phyloP scores from a whole-genome alignment of 2,113 vertebrate genomes.

The Rhinolophus sinicus region DNA sequence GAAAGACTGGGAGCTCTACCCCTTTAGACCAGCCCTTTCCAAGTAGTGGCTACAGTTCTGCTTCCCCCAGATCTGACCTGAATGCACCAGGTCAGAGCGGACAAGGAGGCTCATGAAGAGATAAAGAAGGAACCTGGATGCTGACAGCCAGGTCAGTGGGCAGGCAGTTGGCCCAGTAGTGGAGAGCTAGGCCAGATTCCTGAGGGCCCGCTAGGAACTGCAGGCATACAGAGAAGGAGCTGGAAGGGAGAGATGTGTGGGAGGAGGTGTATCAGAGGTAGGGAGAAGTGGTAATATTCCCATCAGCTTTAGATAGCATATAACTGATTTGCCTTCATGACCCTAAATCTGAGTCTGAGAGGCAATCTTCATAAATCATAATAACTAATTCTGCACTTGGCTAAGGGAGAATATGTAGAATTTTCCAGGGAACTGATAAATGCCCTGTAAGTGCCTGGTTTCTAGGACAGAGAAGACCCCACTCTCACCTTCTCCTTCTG shows the following conservation, averaged over 20 bases:
- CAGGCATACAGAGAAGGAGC: not conserved
- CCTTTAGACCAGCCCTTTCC: not conserved
- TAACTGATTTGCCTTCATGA: not conserved
- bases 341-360: not conserved
- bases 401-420: not conserved
- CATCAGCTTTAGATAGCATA: constrained; percentile 11
- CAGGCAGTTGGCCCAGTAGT: not conserved
- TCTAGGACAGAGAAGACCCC: not conserved
- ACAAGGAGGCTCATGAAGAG: not conserved
- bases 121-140: not conserved
- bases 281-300: not conserved
- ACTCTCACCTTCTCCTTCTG: not conserved
- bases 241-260: not conserved
- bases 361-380: not conserved
- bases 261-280: not conserved
- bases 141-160: not conserved
- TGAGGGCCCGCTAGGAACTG: not conserved
- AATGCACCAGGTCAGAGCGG: not conserved
- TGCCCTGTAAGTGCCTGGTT: not conserved
- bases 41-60: not conserved
- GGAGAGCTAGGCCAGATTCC: not conserved
- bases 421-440: not conserved
- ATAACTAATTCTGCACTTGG: not conserved
- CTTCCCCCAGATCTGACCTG: not conserved
- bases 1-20: not conserved